These are phyloP conservation scores for Drosophila orosa DNA, from an alignment of 1,140 invertebrate species.

Conservation along the genomic window DNA sequence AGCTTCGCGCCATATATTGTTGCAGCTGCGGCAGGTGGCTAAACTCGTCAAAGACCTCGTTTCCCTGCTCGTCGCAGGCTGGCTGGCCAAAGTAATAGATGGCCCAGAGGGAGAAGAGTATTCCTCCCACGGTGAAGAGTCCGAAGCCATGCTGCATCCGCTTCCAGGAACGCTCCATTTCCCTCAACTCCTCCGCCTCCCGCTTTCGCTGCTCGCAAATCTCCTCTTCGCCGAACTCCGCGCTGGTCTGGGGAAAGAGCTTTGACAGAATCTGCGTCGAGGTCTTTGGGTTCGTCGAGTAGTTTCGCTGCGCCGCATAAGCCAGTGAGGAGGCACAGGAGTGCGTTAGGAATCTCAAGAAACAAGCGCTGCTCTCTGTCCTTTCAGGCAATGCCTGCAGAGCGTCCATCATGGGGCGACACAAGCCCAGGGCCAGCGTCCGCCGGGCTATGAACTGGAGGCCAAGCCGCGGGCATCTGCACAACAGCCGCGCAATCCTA, in stretches of 20 bases:
- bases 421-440: slow-evolving; percentile 28
- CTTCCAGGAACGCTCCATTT: slow-evolving; percentile 86
- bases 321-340: slow-evolving; percentile 7
- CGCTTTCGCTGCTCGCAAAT: slow-evolving; percentile 59
- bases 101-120: slow-evolving; percentile 85
- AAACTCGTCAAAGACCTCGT: slow-evolving; percentile 92
- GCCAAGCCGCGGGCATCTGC: slow-evolving; percentile 15
- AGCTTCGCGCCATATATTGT: slow-evolving; percentile 90
- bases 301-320: slow-evolving; percentile 34
- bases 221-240: slow-evolving; percentile 58
- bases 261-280: slow-evolving; percentile 70
- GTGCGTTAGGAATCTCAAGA: neutral
- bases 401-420: slow-evolving; percentile 34
- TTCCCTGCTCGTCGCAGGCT: slow-evolving; percentile 89
- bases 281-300: slow-evolving; percentile 53
- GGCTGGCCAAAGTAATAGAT: slow-evolving; percentile 90
- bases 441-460: slow-evolving; percentile 40
- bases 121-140: slow-evolving; percentile 85
- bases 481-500: slow-evolving; percentile 32
- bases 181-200: slow-evolving; percentile 80
- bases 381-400: neutral
- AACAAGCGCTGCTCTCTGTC: neutral
- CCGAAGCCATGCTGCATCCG: slow-evolving; percentile 86
- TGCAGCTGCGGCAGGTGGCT: slow-evolving; percentile 87
- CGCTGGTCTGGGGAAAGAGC: slow-evolving; percentile 78